phyloP scores from a whole-genome alignment of 1,140 invertebrate genomes.

The Drosophila paulistorum region DNA sequence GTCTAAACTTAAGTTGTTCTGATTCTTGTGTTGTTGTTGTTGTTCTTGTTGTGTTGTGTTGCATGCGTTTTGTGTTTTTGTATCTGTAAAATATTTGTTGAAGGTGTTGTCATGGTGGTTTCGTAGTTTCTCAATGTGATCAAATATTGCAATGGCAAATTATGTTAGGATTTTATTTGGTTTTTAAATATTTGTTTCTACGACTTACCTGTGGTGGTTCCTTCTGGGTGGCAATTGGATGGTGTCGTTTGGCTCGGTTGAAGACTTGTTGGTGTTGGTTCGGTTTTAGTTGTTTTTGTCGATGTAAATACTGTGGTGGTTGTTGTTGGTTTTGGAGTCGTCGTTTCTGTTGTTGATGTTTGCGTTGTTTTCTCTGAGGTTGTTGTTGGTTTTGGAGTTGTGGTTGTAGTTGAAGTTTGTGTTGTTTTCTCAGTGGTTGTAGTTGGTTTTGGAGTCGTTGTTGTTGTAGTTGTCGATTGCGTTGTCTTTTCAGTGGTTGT shows the following conservation, averaged over 20 bases:
- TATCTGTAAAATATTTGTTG: slow-evolving; percentile 22
- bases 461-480: background rate
- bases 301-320: background rate
- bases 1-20: slow-evolving; percentile 3
- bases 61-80: slow-evolving; percentile 14
- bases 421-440: slow-evolving; percentile 14
- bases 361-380: slow-evolving; percentile 9
- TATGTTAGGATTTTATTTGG: background rate
- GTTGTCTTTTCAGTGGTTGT: slow-evolving; percentile 9
- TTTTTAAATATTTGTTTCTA: no score
- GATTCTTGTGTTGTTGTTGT: slow-evolving; percentile 3
- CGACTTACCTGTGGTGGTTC: slow-evolving; percentile 15
- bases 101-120: slow-evolving; percentile 5
- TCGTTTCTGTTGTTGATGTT: slow-evolving; percentile 15
- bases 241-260: slow-evolving; percentile 8
- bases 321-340: slow-evolving; percentile 50
- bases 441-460: background rate
- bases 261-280: background rate
- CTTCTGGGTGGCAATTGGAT: background rate
- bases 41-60: background rate
- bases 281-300: background rate
- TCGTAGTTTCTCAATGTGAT: background rate
- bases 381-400: slow-evolving; percentile 2
- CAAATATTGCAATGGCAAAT: background rate
- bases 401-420: background rate